These are phyloP conservation scores for Sitta carolinensis DNA, from an alignment of 2,797 vertebrate species.

Conservation along the genomic window DNA sequence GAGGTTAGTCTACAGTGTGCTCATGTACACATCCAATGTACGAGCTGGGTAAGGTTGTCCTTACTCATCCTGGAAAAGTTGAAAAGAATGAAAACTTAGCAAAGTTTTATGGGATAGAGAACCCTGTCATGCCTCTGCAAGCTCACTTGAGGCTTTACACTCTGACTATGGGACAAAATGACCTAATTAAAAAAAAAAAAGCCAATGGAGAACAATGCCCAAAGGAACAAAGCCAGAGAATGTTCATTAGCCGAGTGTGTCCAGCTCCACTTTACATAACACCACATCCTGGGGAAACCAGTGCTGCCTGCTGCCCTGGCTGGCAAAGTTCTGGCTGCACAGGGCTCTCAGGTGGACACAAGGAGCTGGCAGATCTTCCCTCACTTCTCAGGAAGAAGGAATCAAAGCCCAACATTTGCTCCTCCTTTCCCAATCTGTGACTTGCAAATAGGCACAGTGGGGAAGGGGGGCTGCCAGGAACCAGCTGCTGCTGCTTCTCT, in stretches of 20 bases:
- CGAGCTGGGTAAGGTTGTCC: background rate
- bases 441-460: background rate
- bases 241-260: background rate
- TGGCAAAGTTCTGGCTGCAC: rapidly evolving
- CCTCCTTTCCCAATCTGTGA: background rate
- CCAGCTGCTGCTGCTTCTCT: background rate
- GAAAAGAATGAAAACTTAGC: background rate
- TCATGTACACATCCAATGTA: background rate
- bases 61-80: background rate
- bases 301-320: background rate
- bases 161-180: background rate
- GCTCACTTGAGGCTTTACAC: background rate
- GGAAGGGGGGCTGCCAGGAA: background rate
- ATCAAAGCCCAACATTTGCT: background rate
- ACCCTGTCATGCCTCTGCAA: background rate
- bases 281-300: background rate
- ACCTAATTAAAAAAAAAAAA: background rate
- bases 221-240: background rate
- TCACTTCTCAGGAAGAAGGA: background rate
- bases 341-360: background rate
- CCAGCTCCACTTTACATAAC: background rate
- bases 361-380: background rate
- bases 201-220: background rate
- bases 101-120: background rate
- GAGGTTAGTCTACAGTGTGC: background rate